Base-by-base conservation (phyloP, 2,797 vertebrate species). In the Lophura swinhoii region DNA sequence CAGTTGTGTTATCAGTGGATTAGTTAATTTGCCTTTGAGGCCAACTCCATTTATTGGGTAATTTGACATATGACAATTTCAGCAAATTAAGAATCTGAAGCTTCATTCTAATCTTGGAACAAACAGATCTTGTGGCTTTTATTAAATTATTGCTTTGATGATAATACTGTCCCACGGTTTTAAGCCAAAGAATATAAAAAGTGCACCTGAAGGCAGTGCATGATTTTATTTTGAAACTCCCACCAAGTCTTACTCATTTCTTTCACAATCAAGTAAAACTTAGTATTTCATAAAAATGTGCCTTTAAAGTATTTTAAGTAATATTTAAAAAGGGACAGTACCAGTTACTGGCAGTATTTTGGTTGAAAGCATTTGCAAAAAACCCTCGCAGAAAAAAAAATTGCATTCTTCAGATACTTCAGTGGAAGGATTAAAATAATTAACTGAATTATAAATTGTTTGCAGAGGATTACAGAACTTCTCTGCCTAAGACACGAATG, bases 221-320 rank as follows among this genome's bases (percentile, higher is more conserved):
- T 85, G 28, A 78, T 85, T 89, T 92, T 81, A 59, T 89, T 95
- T 87, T 85, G 66, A 89, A 94, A 85, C n/a, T 73, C 55, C 15
- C 39, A 35, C 13, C 20, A 85, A 80, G 84, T 80, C 8, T 63
- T 60, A 87, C 62, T 17, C 15, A 49, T 80, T 92, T 87, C 28
- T 94, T 87, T 84, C 67, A 31, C 43, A 35, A 35, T 69, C 72
- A 80, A 93, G 21, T 75, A 85, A 67, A 35, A 39, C 56, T 72
- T 66, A 43, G 28, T 63, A 31, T 31, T 64, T 64, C 62, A 15
- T 64, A 43, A 64, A 43, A 31, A 43, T 22, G 39, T 22, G 28
- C 39, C 39, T 64, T 64, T 22, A 43, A 43, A 64, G 39, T 31
- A 64, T 43, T 64, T 86, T 81, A 84, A 93, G 58, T 85, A 82